phyloP scores from a whole-genome alignment of 1,140 invertebrate genomes.

The Laupala kohalensis region DNA sequence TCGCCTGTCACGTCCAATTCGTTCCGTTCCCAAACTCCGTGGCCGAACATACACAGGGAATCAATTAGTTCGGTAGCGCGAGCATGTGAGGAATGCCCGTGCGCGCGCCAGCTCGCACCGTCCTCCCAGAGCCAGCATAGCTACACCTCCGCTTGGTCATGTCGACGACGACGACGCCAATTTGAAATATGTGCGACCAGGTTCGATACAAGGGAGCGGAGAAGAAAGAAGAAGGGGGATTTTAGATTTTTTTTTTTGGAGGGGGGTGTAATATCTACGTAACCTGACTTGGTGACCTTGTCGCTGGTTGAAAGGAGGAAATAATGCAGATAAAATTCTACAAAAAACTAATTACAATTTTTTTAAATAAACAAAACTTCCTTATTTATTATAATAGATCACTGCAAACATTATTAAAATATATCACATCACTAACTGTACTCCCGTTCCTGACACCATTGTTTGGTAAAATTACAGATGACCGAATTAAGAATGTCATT shows the following conservation, averaged over 20 bases:
- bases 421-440: too few species aligned
- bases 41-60: not conserved
- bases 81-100: not conserved
- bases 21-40: not conserved
- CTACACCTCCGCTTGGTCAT: not conserved
- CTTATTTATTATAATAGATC: not conserved
- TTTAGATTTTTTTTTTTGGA: too few species aligned
- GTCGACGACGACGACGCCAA: not conserved
- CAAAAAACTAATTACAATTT: not conserved
- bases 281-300: too few species aligned
- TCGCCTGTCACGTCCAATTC: not conserved
- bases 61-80: not conserved
- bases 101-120: not conserved
- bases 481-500: too few species aligned
- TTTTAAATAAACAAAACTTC: not conserved
- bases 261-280: too few species aligned
- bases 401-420: not conserved
- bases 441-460: too few species aligned
- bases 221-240: too few species aligned
- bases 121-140: not conserved
- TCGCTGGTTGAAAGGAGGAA: too few species aligned
- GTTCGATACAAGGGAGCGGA: too few species aligned
- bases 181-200: not conserved
- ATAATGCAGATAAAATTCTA: too few species aligned
- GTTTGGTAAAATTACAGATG: too few species aligned